Conservation (phyloP, 1,140 invertebrate genomes). For the Halesus radiatus region DNA sequence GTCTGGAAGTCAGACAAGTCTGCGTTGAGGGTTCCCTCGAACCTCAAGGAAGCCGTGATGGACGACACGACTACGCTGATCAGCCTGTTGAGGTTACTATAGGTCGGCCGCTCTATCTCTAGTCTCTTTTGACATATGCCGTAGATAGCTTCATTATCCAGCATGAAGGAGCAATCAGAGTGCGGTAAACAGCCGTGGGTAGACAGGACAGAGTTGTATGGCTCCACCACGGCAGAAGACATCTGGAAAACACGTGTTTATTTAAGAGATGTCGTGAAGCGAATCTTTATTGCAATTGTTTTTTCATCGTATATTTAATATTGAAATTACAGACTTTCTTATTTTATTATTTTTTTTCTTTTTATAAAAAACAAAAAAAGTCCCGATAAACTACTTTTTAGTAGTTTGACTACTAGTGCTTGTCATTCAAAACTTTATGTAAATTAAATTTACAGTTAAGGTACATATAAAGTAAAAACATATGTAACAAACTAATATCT, state of each 20-base stretch:
- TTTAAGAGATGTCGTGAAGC: too few species aligned
- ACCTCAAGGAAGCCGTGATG: slow-evolving; percentile 89
- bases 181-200: slow-evolving; percentile 88
- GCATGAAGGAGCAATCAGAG: slow-evolving; percentile 92
- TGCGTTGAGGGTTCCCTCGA: slow-evolving; percentile 90
- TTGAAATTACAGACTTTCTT: too few species aligned
- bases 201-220: slow-evolving; percentile 89
- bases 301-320: too few species aligned
- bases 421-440: too few species aligned
- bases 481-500: too few species aligned
- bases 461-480: too few species aligned
- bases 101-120: slow-evolving; percentile 88
- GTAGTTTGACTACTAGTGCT: too few species aligned
- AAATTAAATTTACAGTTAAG: too few species aligned
- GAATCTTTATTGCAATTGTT: too few species aligned
- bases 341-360: too few species aligned
- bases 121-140: slow-evolving; percentile 91
- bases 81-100: slow-evolving; percentile 83
- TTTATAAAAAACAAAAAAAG: too few species aligned
- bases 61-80: slow-evolving; percentile 91
- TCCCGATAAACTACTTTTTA: too few species aligned
- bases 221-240: slow-evolving; percentile 91
- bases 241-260: slow-evolving; percentile 73
- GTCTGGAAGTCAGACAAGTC: slow-evolving; percentile 93
- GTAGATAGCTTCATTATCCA: slow-evolving; percentile 90